Conservation (phyloP, 2,797 vertebrate genomes). For the Glyptemys insculpta region DNA sequence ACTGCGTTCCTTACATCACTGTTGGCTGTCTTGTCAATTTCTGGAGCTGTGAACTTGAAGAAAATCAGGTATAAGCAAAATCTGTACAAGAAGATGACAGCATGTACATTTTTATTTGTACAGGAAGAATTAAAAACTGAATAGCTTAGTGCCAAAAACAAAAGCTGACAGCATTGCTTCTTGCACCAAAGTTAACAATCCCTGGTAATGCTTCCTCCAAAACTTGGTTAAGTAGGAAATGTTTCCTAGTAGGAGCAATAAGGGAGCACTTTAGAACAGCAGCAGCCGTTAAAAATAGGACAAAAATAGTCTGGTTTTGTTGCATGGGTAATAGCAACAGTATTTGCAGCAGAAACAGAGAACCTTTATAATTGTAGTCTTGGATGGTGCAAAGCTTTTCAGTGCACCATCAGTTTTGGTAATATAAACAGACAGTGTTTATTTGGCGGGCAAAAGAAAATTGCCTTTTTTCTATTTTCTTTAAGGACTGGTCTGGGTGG, state of each 20-base stretch:
- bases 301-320: neutral
- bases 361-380: neutral
- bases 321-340: neutral
- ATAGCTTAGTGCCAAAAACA: neutral
- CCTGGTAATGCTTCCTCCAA: neutral
- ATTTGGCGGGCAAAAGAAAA: neutral
- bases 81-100: neutral
- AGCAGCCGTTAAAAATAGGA: neutral
- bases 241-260: neutral
- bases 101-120: neutral
- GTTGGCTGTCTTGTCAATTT: too few species aligned
- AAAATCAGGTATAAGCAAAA: neutral
- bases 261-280: neutral
- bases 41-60: neutral
- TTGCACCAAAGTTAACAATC: neutral
- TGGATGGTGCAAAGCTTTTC: neutral
- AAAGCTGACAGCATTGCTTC: neutral
- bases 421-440: neutral
- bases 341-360: neutral
- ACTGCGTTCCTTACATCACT: too few species aligned
- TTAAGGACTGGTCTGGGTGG: too few species aligned
- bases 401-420: neutral
- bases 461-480: neutral
- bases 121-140: neutral
- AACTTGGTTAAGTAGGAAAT: neutral